Percentiles rank a stretch among this genome's conserved stretches.
phyloP scores from a whole-genome alignment of 2,888 invertebrate species.

The Bembecia ichneumoniformis region DNA sequence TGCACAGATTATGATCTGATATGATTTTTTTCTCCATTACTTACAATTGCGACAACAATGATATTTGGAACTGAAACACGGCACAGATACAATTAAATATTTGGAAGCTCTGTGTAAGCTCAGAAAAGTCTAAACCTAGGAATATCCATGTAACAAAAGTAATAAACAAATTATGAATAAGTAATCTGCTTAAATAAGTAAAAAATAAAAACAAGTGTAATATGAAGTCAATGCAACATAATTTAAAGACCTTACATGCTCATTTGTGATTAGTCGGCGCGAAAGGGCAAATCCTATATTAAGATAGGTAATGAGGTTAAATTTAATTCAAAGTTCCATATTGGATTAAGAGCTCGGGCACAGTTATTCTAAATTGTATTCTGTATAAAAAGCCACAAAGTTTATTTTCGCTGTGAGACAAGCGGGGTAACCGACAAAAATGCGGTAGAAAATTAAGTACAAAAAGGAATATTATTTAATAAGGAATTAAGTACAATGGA shows the following conservation, averaged over 20 bases:
- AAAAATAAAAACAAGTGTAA: constrained; percentile 47
- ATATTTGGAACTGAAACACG: too few species aligned
- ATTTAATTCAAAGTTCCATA: constrained; percentile 35
- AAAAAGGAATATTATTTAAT: constrained; percentile 61
- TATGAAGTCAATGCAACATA: constrained; percentile 68
- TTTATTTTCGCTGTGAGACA: constrained; percentile 33
- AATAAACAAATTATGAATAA: constrained; percentile 71
- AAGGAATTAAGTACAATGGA: constrained; percentile 43
- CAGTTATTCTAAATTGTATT: constrained; percentile 37
- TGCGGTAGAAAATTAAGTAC: constrained; percentile 64
- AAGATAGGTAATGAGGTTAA: constrained; percentile 74
- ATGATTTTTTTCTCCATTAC: too few species aligned
- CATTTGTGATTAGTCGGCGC: constrained; percentile 72
- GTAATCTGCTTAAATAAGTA: constrained; percentile 51
- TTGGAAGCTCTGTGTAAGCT: constrained; percentile 22
- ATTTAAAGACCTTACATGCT: constrained; percentile 71
- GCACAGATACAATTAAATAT: too few species aligned
- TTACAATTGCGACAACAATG: too few species aligned
- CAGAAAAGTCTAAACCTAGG: constrained; percentile 34
- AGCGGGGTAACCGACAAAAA: constrained; percentile 57
- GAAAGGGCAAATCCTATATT: constrained; percentile 73
- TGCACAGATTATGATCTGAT: constrained; percentile 14
- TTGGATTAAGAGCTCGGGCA: constrained; percentile 26
- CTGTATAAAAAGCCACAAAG: constrained; percentile 40
- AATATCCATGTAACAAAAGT: constrained; percentile 61